Evolutionary conservation across 2,888 invertebrate genomes (phyloP), one percentile per base, ranked within the genome.

Genomic region (Dicyrtoma fusca): DNA sequence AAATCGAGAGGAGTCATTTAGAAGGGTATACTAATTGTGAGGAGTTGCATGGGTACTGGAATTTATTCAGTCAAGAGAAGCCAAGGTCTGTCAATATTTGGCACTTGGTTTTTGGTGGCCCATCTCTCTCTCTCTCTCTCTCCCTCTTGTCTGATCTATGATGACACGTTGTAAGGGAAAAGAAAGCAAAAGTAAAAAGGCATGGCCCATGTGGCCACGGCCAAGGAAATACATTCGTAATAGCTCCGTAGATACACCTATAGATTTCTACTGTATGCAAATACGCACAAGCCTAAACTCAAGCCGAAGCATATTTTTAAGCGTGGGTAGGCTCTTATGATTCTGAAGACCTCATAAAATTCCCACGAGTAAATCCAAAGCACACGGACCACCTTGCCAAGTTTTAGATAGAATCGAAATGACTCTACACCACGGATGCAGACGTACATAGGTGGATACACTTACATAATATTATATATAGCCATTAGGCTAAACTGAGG

Each of bases 31-130:
- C 3, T 34, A 34, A 34, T 34, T 34, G 34, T 34, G 34, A 34
- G 34, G 34, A 34, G 34, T 5, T 34, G 34, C 34, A 44, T 17
- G 61, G 61, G 19, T 44, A 19, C 68, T 68, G 68, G 68, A 68
- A 57, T 25, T 34, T 34, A 34, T 34, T 47, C 65, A 65, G 10
- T 21, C 42, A 55, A 4, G 45, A 26, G 21, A 57, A 68, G 68
- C 57, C 68, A 68, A 68, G 68, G 68, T 68, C 68, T 68, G 68
- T 68, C 68, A 68, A 68, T 68, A 68, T 68, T 68, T 68, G 68
- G 68, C 68, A 57, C 68, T 68, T 68, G 68, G 45, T 57, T 45
- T 34, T 34, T 42, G 34, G 42, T 34, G 34, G 49, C 53, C 21
- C 55, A 34, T 53, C 26, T 51, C 14, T 53, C n/a, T 51, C 17